Evolutionary conservation across 2,888 invertebrate species (phyloP), one percentile per base, ranked within the genome.

Genomic region (Heliconius hortense): DNA sequence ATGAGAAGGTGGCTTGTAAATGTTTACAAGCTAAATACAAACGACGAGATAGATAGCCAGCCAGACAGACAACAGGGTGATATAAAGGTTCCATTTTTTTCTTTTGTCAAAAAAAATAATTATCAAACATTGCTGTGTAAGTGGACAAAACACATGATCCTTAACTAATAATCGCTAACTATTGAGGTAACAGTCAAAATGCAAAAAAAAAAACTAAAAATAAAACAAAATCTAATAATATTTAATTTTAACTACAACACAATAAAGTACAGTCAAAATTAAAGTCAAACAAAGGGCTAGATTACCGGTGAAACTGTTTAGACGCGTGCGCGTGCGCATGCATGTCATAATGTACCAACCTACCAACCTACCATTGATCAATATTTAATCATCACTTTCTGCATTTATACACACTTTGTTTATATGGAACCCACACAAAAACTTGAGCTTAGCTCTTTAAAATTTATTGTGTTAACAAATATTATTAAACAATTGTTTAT

Each of bases 271-370:
- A 74, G 75, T 76, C 74, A 77, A 81, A 74, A 78, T 74, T 74
- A 63, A 76, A 78, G 77, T 79, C 82, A 83, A 83, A 85, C 82
- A 83, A 81, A 82, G 81, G 79, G 79, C 72, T 78, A 84, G 84
- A 85, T 87, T 85, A 85, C 83, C 82, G 84, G 84, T 82, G 82
- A 85, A 85, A 84, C 76, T 78, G 78, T 78, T 75, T 68, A 70
- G 78, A 78, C 78, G 74, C 69, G 73, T 72, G 72, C 77, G 74
- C 76, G 73, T 69, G 76, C 73, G 73, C 70, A 73, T 70, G 72
- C 77, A 73, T 76, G 77, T 75, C 75, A 77, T 76, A 74, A 76
- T 64, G 35, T 39, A 35, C 2, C 3, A 3, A 62, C 35, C 63
- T 35, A 13, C 59, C 59, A n/a, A 39, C 39, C 66, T 39, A 24